Percentiles rank a stretch among this genome's conserved stretches.
These are phyloP conservation scores for Mythimna albipuncta DNA, from an alignment of 2,888 invertebrate genomes.

Conservation along the genomic window DNA sequence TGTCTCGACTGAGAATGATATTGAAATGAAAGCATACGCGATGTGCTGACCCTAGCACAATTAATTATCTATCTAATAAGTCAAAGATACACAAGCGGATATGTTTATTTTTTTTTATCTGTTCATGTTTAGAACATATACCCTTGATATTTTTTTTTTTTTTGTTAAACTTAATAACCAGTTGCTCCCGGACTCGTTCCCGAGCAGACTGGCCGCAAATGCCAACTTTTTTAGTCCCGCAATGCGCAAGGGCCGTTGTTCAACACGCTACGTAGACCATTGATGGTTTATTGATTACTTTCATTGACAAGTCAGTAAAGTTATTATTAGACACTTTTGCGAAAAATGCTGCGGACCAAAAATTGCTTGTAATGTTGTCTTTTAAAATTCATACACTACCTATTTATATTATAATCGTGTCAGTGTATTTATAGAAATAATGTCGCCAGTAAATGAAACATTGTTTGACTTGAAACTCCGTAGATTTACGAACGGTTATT, in stretches of 20 bases:
- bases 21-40: slow-evolving; percentile 63
- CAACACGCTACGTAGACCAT: slow-evolving; percentile 26
- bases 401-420: background rate
- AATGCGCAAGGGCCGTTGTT: slow-evolving; percentile 36
- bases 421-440: too few relatives aligned
- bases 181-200: slow-evolving; percentile 44
- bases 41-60: slow-evolving; percentile 68
- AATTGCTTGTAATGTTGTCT: background rate
- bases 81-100: slow-evolving; percentile 51
- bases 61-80: slow-evolving; percentile 61
- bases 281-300: slow-evolving; percentile 50
- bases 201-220: slow-evolving; percentile 46
- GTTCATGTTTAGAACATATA: slow-evolving; percentile 22
- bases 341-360: background rate
- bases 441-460: background rate
- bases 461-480: too few relatives aligned
- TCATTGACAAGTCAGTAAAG: slow-evolving; percentile 33
- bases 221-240: slow-evolving; percentile 46
- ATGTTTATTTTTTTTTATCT: slow-evolving; percentile 41
- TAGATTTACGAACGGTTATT: too few relatives aligned
- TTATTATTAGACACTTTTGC: slow-evolving; percentile 5
- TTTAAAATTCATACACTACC: background rate
- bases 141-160: background rate
- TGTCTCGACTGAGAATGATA: slow-evolving; percentile 68
- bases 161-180: slow-evolving; percentile 26